Percentiles rank a stretch among this genome's conserved stretches.
Conservation (phyloP, 2,888 invertebrate species). For the Pedicia rivosa region DNA sequence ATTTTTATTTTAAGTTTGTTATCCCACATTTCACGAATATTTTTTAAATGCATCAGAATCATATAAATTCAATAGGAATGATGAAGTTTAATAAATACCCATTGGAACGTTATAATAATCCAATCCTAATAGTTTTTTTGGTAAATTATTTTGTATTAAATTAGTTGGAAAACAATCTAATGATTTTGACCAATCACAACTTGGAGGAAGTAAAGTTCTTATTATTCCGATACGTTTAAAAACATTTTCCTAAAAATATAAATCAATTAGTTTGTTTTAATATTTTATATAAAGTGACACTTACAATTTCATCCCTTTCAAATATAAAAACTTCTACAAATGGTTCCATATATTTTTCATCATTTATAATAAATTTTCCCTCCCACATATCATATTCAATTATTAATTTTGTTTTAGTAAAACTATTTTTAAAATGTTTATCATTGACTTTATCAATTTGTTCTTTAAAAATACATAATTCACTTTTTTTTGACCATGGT, state of each 20-base stretch:
- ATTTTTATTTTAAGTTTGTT: too few species aligned
- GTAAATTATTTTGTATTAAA: conserved; percentile 5
- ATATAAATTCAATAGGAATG: too few species aligned
- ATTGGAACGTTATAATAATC: conserved; percentile 5
- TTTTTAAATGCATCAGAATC: too few species aligned
- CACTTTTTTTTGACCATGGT: conserved; percentile 7
- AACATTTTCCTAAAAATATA: conserved; percentile 6
- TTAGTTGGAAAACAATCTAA: conserved; percentile 8
- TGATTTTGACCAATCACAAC: conserved; percentile 8
- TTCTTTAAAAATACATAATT: conserved; percentile 8
- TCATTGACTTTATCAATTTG: conserved; percentile 6
- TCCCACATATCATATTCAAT: conserved; percentile 2
- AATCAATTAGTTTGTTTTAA: neutral
- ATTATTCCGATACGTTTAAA: conserved; percentile 6
- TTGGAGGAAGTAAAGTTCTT: conserved; percentile 6
- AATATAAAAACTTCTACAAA: conserved; percentile 7
- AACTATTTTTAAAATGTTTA: conserved; percentile 1
- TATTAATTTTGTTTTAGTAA: conserved; percentile 2
- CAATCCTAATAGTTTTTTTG: neutral
- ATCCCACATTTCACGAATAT: too few species aligned
- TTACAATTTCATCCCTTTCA: conserved; percentile 5
- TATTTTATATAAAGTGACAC: neutral
- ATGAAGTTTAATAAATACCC: too few species aligned
- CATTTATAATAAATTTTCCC: conserved; percentile 2
- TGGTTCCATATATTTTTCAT: conserved; percentile 1